These are phyloP conservation scores for Anisognathus igniventris DNA, from an alignment of 2,797 vertebrate species.

Conservation along the genomic window DNA sequence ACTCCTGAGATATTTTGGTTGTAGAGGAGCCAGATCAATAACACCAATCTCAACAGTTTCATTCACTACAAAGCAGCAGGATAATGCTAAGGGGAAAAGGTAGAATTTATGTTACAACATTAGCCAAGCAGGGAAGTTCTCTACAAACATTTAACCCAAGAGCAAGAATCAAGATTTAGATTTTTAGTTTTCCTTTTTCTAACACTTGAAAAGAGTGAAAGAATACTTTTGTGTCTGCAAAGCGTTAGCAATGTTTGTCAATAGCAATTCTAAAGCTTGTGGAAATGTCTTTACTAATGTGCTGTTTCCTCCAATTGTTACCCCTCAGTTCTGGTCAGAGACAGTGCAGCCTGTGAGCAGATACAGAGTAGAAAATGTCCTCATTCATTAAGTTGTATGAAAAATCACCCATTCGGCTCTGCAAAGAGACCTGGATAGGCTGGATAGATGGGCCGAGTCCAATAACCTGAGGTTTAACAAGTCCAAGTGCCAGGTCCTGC, in stretches of 20 bases:
- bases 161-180: neutral
- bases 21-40: neutral
- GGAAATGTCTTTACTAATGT: slow-evolving; percentile 67
- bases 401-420: slow-evolving; percentile 19
- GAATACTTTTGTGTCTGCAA: slow-evolving; percentile 14
- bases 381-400: neutral
- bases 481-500: neutral
- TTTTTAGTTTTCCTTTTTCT: neutral
- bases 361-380: slow-evolving; percentile 21
- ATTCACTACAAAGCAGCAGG: neutral
- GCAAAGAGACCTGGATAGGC: neutral
- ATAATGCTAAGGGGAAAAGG: neutral
- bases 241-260: slow-evolving; percentile 57
- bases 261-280: slow-evolving; percentile 54
- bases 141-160: neutral
- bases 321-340: slow-evolving; percentile 45
- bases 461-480: neutral
- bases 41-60: neutral
- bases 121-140: neutral
- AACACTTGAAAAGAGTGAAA: neutral
- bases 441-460: neutral
- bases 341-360: slow-evolving; percentile 5
- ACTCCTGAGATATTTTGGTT: neutral
- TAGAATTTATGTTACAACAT: neutral
- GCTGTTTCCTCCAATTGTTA: slow-evolving; percentile 68